Percentiles rank a stretch among this genome's conserved stretches.
These are phyloP conservation scores for Malurus alboscapulatus DNA, from an alignment of 2,113 vertebrate genomes.

Conservation along the genomic window DNA sequence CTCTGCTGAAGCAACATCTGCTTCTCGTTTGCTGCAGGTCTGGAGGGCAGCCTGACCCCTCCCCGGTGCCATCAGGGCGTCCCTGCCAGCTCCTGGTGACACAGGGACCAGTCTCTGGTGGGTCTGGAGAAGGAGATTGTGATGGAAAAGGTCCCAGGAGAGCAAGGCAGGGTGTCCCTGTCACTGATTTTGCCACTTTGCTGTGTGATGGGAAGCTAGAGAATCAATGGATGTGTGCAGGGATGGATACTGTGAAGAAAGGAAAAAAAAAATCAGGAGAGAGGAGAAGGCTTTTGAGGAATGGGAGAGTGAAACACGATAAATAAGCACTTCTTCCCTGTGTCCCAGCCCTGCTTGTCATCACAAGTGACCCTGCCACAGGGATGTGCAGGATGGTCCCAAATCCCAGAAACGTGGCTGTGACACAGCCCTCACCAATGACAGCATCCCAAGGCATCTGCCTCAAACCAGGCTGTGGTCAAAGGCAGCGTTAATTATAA, in stretches of 20 bases:
- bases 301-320: no score
- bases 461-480: not conserved
- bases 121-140: not conserved
- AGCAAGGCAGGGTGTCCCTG: no score
- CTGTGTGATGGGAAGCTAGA: no score
- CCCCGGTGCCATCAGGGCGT: not conserved
- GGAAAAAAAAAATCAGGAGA: no score
- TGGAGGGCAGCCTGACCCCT: not conserved
- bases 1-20: slow-evolving; percentile 47
- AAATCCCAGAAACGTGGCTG: not conserved
- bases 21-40: not conserved
- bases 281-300: no score
- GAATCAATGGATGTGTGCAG: no score
- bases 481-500: slow-evolving; percentile 30
- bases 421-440: not conserved
- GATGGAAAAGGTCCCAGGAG: not conserved
- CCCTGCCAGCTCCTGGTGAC: not conserved
- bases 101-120: accelerated
- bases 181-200: no score
- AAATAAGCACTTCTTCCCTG: not conserved
- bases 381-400: not conserved
- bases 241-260: no score
- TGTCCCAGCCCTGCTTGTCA: not conserved
- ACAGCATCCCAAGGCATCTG: not conserved
- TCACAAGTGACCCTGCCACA: not conserved